A percentile compares a stretch with the other conserved stretches of the same genome.
Conservation (phyloP, 2,888 invertebrate species). For the Heliconius ethilla region DNA sequence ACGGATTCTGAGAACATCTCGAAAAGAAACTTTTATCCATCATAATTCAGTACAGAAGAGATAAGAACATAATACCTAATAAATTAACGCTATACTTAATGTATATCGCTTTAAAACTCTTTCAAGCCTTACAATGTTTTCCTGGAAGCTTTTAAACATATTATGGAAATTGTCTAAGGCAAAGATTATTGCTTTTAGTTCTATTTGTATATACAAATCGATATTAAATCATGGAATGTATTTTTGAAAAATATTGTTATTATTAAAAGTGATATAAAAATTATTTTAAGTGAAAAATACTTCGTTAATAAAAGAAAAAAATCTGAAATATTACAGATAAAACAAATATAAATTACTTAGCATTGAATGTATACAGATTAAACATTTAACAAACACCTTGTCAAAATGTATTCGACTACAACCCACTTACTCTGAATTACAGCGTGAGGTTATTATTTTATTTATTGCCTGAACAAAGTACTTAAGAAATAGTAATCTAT, state of each 20-base stretch:
- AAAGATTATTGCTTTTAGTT: neutral
- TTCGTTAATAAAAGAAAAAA: neutral
- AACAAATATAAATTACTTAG: neutral
- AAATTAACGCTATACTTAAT: slow-evolving; percentile 23
- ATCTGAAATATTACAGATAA: neutral
- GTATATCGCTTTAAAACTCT: slow-evolving; percentile 20
- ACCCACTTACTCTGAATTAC: slow-evolving; percentile 23
- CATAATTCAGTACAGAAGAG: slow-evolving; percentile 25
- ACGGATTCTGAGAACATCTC: slow-evolving; percentile 16
- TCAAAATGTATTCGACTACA: slow-evolving; percentile 27
- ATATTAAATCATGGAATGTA: neutral
- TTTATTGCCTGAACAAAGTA: neutral
- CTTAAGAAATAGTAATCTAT: neutral
- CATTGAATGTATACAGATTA: neutral
- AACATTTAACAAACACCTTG: slow-evolving; percentile 8
- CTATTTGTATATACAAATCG: neutral
- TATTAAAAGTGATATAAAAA: neutral
- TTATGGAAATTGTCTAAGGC: slow-evolving; percentile 11
- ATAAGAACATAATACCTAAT: slow-evolving; percentile 29
- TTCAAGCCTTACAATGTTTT: slow-evolving; percentile 20
- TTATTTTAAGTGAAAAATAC: neutral
- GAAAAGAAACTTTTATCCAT: slow-evolving; percentile 28
- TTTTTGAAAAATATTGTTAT: neutral
- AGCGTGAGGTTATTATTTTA: neutral
- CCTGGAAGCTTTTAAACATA: slow-evolving; percentile 25